These are phyloP conservation scores for Orthosia gracilis DNA, from an alignment of 2,888 invertebrate genomes.

Conservation along the genomic window DNA sequence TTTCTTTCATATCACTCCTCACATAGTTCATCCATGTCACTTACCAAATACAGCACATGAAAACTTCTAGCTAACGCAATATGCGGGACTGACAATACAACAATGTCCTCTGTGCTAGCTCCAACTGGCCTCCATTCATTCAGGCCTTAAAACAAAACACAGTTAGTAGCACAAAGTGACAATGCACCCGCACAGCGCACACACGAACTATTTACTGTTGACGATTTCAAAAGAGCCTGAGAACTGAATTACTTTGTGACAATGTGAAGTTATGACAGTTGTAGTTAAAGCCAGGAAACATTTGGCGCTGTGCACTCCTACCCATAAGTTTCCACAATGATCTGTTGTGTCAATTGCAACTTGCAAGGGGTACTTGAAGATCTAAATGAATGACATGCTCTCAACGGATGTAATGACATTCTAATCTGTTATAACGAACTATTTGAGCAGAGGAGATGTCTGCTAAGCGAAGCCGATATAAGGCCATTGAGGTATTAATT, in stretches of 20 bases:
- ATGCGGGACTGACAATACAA: not conserved
- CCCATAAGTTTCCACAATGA: not conserved
- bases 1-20: no score
- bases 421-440: no score
- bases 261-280: not conserved
- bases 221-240: slow-evolving; percentile 1
- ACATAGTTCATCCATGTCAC: not conserved
- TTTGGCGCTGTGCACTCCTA: no score
- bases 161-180: slow-evolving; percentile 22
- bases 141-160: slow-evolving; percentile 23
- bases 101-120: not conserved
- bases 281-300: no score
- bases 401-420: no score
- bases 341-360: not conserved
- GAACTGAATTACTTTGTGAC: not conserved
- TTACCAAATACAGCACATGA: not conserved
- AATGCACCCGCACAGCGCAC: slow-evolving; percentile 21
- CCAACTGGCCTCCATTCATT: not conserved
- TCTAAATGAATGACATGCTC: no score
- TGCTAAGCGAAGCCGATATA: no score
- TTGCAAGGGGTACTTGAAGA: no score
- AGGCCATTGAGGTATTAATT: no score
- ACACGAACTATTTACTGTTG: not conserved
- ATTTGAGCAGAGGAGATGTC: no score
- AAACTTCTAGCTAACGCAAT: not conserved